phyloP scores from a whole-genome alignment of 53 echinoderm and acorn worm species.

The Holothuria scabra region DNA sequence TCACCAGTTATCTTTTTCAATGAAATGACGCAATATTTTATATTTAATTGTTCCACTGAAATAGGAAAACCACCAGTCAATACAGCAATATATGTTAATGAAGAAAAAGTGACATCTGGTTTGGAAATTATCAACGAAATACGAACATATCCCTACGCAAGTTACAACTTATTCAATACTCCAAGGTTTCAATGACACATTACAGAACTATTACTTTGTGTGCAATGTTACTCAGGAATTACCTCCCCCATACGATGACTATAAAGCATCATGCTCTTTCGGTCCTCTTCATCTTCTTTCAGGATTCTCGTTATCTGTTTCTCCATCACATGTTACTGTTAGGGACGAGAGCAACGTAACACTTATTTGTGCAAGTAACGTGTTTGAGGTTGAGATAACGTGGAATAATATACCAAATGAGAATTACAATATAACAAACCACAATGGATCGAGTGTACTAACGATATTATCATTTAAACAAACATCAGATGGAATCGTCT shows the following conservation, averaged over 20 bases:
- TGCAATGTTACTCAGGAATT: slow-evolving; percentile 24
- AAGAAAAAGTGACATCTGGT: too few relatives aligned
- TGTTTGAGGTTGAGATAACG: not conserved
- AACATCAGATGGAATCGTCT: too few relatives aligned
- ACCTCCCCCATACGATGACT: not conserved
- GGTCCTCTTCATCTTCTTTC: slow-evolving; percentile 21
- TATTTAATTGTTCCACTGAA: slow-evolving; percentile 18
- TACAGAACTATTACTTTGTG: slow-evolving; percentile 11
- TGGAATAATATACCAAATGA: slow-evolving; percentile 15
- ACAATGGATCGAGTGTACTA: too few relatives aligned
- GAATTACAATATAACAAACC: too few relatives aligned
- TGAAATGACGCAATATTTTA: not conserved
- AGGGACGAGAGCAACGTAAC: not conserved
- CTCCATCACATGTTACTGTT: not conserved
- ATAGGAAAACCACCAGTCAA: not conserved
- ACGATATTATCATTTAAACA: too few relatives aligned
- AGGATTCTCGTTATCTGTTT: not conserved
- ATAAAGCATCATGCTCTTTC: slow-evolving; percentile 13
- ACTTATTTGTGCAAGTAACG: not conserved
- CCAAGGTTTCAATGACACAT: not conserved
- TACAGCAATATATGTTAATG: not conserved
- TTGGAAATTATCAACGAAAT: too few relatives aligned
- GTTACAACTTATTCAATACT: too few relatives aligned
- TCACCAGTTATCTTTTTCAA: too few relatives aligned
- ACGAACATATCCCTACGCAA: too few relatives aligned